These are phyloP conservation scores for Thunnus thynnus DNA, from an alignment of 2,113 vertebrate genomes.

Conservation along the genomic window DNA sequence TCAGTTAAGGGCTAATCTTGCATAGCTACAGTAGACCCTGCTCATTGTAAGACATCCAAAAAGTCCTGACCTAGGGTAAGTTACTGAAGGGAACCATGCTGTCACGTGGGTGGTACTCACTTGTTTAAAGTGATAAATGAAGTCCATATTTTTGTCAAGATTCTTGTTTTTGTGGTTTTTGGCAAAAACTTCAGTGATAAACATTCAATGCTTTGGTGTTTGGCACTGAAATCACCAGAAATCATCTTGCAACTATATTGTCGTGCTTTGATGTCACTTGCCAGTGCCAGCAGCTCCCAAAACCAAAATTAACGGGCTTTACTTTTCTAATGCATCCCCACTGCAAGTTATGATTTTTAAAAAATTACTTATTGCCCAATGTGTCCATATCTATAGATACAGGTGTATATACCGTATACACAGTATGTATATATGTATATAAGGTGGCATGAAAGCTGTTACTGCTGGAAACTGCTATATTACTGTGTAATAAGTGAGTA, in stretches of 20 bases:
- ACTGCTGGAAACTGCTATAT: not conserved
- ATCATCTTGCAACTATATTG: slow-evolving; percentile 55
- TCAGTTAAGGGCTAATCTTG: slow-evolving; percentile 23
- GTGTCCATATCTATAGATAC: not conserved
- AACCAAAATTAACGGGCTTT: slow-evolving; percentile 33
- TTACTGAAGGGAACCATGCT: slow-evolving; percentile 48
- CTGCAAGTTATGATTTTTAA: not conserved
- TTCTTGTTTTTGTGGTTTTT: slow-evolving; percentile 62
- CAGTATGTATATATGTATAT: not conserved
- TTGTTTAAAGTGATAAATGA: slow-evolving; percentile 65
- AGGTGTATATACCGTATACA: not conserved
- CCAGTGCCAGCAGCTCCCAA: slow-evolving; percentile 38
- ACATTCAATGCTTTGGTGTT: slow-evolving; percentile 58
- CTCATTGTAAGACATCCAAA: slow-evolving; percentile 24
- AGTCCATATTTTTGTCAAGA: slow-evolving; percentile 56
- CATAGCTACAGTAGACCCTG: not conserved
- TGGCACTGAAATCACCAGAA: slow-evolving; percentile 50
- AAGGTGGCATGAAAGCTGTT: not conserved
- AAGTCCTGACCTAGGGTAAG: slow-evolving; percentile 27
- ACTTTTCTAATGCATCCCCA: slow-evolving; percentile 7
- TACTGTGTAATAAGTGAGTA: not conserved
- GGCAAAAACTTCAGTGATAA: slow-evolving; percentile 54
- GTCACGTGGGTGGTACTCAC: slow-evolving; percentile 65
- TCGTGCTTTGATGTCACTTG: slow-evolving; percentile 53
- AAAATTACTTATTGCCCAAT: not conserved